A percentile compares a stretch with the other conserved stretches of the same genome.
phyloP scores from a whole-genome alignment of 1,140 invertebrate species.

The Drosophila pseudoananassae region DNA sequence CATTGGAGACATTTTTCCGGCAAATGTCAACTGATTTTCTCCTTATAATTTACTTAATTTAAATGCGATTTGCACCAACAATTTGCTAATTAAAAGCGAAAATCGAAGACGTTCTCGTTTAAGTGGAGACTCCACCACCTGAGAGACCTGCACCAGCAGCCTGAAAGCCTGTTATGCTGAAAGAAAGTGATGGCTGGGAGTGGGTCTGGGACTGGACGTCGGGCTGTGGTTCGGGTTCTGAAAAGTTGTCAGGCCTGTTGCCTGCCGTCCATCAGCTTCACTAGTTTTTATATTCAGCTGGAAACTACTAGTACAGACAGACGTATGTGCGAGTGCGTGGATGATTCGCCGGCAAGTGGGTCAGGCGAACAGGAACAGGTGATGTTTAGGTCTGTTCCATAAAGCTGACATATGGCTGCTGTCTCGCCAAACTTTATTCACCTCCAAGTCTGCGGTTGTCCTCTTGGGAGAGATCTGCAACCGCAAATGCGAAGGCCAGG shows the following conservation, averaged over 20 bases:
- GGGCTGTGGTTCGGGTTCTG: slow-evolving; percentile 43
- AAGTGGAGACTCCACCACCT: neutral
- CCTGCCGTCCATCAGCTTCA: slow-evolving; percentile 34
- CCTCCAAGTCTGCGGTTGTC: neutral
- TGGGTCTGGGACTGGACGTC: slow-evolving; percentile 19
- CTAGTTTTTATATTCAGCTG: slow-evolving; percentile 12
- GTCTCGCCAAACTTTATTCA: slow-evolving; percentile 7
- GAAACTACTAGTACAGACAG: no score
- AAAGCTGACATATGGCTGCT: slow-evolving; percentile 7
- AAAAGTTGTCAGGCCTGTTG: slow-evolving; percentile 60
- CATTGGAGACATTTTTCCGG: slow-evolving; percentile 1
- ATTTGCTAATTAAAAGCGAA: slow-evolving; percentile 57
- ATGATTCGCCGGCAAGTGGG: slow-evolving; percentile 53
- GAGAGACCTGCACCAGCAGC: neutral
- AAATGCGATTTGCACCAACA: slow-evolving; percentile 27
- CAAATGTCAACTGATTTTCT: slow-evolving; percentile 27
- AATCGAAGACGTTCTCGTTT: slow-evolving; percentile 50
- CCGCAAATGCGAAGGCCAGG: slow-evolving; percentile 54
- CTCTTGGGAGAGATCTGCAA: slow-evolving; percentile 17
- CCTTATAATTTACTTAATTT: slow-evolving; percentile 57
- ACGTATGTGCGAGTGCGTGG: slow-evolving; percentile 25
- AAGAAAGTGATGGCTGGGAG: slow-evolving; percentile 55
- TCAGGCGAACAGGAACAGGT: slow-evolving; percentile 67
- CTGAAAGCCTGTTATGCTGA: slow-evolving; percentile 50
- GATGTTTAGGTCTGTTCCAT: slow-evolving; percentile 24